Evolutionary conservation across 1,140 invertebrate genomes (phyloP), one percentile per base, ranked within the genome.

Genomic region (Myzus persicae): DNA sequence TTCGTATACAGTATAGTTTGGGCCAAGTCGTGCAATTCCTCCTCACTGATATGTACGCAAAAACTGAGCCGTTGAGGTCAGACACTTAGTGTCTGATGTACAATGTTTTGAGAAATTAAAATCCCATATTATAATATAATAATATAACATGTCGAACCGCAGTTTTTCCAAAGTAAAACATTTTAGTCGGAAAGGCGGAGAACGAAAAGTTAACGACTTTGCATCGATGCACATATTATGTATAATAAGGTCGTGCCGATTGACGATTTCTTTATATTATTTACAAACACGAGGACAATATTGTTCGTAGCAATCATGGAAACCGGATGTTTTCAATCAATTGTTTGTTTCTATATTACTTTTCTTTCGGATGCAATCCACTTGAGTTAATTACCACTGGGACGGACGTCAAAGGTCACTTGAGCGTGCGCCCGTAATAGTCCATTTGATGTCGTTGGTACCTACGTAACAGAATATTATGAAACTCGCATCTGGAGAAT

Each of bases 281-380:
- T 51, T 54, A 54, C n/a, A 59, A 38, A 31, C 24, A 42, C 54
- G 51, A 59, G 36, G 46, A 89, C 36, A 51, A 76, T 76, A 76
- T 76, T 26, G 31, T 38, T 14, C 11, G 38, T n/a, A 54, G 54
- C 38, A 90, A 90, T 90, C 89, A 90, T n/a, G 40, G 89, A 67
- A 67, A 90, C 89, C 89, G 89, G 89, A 90, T 67, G 89, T 90
- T 67, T 90, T 90, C 89, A 90, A 90, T 90, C 89, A 90, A 67
- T 90, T 38, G 22, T 87, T 88, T 88, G 42, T 90, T 59, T 59
- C 38, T 40, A 59, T 48, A 48, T 90, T 40, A 42, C 38, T 59
- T 90, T 67, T 59, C 89, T 90, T 90, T 31, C 54, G 89, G 67
- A 59, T 18, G 89, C 51, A 67, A 36, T 92, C 67, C 90, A 48